Conservation (phyloP, 2,888 invertebrate species). For the Diaprepes abbreviatus region DNA sequence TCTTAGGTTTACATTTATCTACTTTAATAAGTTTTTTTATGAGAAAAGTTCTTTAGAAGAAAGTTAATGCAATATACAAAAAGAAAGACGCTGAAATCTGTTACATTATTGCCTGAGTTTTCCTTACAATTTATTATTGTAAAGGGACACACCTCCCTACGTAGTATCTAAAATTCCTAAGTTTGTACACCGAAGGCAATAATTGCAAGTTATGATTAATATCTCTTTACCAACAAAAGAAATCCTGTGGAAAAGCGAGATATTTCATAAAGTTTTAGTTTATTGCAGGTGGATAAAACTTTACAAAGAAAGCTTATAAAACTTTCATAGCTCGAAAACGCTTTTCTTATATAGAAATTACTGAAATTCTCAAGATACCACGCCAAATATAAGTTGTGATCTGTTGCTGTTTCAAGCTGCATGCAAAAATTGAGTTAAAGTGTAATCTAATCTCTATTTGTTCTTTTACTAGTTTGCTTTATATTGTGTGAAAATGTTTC, state of each 20-base stretch:
- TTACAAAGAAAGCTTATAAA: constrained; percentile 17
- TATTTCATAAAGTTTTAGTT: constrained; percentile 11
- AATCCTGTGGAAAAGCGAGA: not conserved
- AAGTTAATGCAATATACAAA: not conserved
- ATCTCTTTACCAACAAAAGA: constrained; percentile 16
- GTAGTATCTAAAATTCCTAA: not conserved
- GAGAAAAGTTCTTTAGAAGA: not conserved
- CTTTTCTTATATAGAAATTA: constrained; percentile 8
- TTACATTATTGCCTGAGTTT: not conserved
- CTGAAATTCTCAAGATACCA: not conserved
- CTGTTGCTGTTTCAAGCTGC: not conserved
- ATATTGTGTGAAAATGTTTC: no score
- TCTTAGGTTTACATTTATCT: no score
- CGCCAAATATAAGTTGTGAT: not conserved
- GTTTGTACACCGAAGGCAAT: not conserved
- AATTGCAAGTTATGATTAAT: constrained; percentile 18
- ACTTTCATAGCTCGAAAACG: not conserved
- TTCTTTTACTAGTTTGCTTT: no score
- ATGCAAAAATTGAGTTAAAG: no score
- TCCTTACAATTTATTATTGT: not conserved
- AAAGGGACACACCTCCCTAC: not conserved
- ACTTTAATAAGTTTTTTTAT: not conserved
- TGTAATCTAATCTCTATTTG: no score
- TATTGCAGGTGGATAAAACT: constrained; percentile 19
- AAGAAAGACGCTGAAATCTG: not conserved